A percentile compares a stretch with the other conserved stretches of the same genome.
These are phyloP conservation scores for Hydroisotoma schaefferi DNA, from an alignment of 2,888 invertebrate genomes.

Conservation along the genomic window DNA sequence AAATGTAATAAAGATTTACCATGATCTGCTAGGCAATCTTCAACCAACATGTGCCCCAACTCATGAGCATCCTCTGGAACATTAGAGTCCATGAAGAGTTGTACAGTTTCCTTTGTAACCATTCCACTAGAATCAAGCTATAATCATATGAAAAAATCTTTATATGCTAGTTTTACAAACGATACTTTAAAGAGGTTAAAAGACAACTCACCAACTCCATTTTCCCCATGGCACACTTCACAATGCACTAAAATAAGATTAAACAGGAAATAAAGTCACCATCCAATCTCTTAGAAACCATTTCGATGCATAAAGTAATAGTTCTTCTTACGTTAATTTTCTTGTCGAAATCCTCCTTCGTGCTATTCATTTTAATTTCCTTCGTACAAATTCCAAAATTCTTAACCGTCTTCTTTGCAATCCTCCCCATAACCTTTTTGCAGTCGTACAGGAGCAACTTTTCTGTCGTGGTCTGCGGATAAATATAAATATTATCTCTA, in stretches of 20 bases:
- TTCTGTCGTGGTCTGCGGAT: too few relatives aligned
- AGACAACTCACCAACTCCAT: conserved; percentile 19
- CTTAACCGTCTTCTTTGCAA: conserved; percentile 35
- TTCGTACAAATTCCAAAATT: conserved; percentile 29
- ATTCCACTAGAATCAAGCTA: not conserved
- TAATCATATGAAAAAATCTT: not conserved
- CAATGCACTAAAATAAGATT: conserved; percentile 23
- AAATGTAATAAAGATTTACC: not conserved
- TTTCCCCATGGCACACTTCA: conserved; percentile 26
- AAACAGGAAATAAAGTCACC: not conserved
- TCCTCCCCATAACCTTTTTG: conserved; percentile 33
- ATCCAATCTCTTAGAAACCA: not conserved
- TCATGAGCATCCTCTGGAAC: conserved; percentile 18
- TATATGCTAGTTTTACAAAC: not conserved
- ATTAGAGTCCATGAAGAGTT: conserved; percentile 9
- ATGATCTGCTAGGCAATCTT: conserved; percentile 13
- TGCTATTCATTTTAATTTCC: conserved; percentile 27
- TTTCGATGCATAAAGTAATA: not conserved
- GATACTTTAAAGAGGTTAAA: not conserved
- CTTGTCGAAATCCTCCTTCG: conserved; percentile 21
- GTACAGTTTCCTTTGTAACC: conserved; percentile 12
- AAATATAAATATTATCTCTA: not conserved
- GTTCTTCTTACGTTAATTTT: conserved; percentile 23
- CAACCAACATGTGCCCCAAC: conserved; percentile 19
- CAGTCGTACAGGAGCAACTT: conserved; percentile 24